Evolutionary conservation across 2,888 invertebrate species (phyloP).

Genomic region (Onchidella celtica): DNA sequence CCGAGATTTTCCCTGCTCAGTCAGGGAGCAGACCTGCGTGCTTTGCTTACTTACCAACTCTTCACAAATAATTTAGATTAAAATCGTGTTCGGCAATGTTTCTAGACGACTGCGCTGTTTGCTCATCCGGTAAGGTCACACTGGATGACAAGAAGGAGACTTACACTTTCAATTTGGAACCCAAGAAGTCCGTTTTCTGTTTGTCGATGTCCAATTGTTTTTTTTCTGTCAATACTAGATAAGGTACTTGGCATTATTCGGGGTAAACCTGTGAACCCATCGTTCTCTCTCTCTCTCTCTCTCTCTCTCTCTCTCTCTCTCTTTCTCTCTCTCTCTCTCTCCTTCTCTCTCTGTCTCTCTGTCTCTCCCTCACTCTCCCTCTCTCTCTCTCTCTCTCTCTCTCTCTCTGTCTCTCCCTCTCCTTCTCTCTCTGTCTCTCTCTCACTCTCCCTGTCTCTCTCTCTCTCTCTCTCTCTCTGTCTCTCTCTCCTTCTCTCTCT

Average conservation of each 20-base stretch:
- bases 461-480: slow-evolving; percentile 17
- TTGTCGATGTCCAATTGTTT: too few relatives aligned
- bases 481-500: slow-evolving; percentile 38
- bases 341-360: neutral
- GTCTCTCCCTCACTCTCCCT: neutral
- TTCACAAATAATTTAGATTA: slow-evolving; percentile 11
- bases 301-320: neutral
- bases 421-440: neutral
- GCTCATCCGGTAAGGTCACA: too few relatives aligned
- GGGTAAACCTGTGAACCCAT: too few relatives aligned
- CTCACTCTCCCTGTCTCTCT: too few relatives aligned
- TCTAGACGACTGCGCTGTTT: too few relatives aligned
- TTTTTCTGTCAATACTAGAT: too few relatives aligned
- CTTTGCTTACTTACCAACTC: neutral
- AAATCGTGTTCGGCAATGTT: neutral
- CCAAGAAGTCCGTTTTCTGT: too few relatives aligned
- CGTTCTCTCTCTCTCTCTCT: neutral
- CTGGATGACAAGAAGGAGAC: too few relatives aligned
- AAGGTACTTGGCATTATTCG: too few relatives aligned
- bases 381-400: neutral
- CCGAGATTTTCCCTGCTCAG: neutral
- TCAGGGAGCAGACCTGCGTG: neutral
- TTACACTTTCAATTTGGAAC: too few relatives aligned
- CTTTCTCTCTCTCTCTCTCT: neutral
- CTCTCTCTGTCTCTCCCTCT: slow-evolving; percentile 3